Evolutionary conservation across 2,797 vertebrate genomes (phyloP).

Genomic region (Platyrinchus mystaceus): DNA sequence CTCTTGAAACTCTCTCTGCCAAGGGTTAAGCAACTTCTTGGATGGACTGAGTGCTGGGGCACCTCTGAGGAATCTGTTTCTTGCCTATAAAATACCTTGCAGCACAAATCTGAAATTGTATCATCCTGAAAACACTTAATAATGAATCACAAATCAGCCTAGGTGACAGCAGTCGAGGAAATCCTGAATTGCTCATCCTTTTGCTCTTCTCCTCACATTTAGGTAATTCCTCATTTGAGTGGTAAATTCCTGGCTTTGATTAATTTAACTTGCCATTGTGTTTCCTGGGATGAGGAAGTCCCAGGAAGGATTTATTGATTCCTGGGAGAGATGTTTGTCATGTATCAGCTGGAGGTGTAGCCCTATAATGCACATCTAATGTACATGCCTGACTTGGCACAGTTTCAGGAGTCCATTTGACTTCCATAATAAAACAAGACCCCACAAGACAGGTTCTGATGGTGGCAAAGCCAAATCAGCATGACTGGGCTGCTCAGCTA

Average conservation of each 20-base stretch:
- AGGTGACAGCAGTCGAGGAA: not conserved
- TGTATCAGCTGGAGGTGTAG: not conserved
- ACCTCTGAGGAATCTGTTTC: not conserved
- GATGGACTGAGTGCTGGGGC: not conserved
- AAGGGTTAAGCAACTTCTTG: not conserved
- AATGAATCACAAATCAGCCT: not conserved
- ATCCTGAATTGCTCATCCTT: not conserved
- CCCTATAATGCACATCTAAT: not conserved
- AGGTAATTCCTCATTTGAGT: not conserved
- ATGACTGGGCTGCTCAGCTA: not conserved
- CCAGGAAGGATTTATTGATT: not conserved
- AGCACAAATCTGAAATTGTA: not conserved
- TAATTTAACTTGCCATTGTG: not conserved
- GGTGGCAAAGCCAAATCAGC: not conserved
- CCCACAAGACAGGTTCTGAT: not conserved
- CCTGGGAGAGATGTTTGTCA: not conserved
- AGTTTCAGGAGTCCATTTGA: not conserved
- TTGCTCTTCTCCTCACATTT: not conserved
- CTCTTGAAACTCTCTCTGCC: not conserved
- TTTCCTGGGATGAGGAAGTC: not conserved
- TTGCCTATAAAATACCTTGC: not conserved
- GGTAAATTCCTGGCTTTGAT: not conserved
- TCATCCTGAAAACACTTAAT: not conserved
- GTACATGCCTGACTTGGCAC: not conserved
- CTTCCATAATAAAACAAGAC: not conserved